Base-by-base conservation (phyloP, 2,888 invertebrate species). In the Gastrophysa polygoni region DNA sequence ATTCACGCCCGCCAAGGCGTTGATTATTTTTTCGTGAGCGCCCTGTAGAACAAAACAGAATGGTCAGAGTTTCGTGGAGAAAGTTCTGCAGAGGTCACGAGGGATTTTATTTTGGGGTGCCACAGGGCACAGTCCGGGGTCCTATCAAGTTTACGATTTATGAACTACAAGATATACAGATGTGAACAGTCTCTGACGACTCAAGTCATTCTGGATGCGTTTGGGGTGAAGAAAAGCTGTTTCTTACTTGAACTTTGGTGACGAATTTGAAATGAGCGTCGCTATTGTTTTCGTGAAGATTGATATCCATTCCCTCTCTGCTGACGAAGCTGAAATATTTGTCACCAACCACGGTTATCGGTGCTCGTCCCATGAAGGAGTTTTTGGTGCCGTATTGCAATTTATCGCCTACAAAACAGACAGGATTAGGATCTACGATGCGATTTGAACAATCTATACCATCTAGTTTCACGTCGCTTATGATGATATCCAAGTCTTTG, bases 401-500 rank as follows among this genome's bases (percentile, higher is more conserved):
- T 43, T 75, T 70, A 56, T 59, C 49, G 10, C 51, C 64, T 65
- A 34, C 20, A 58, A 21, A 6, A 16, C 8, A 10, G 3, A 24
- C 7, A 5, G 3, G 3, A 24, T 24, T 5, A 5, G 24, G 7
- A 24, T 5, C 24, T 24, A n/a, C n/a, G n/a, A n/a, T n/a, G n/a
- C n/a, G n/a, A n/a, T n/a, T n/a, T n/a, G n/a, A n/a, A n/a, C n/a
- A n/a, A n/a, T n/a, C n/a, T n/a, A n/a, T 60, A 72, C 76, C 73
- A 73, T 86, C 86, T 83, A 74, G 49, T 72, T 86, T 84, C 61
- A 88, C 83, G 80, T 88, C 87, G 11, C 87, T 87, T 17, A 87
- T 81, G 2, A 86, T 84, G 1, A 89, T 82, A 73, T 89, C 87
- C 10, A 86, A 77, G 77, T 89, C 88, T 56, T 89, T 82, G 2